Evolutionary conservation across 2,888 invertebrate genomes (phyloP), one percentile per base, ranked within the genome.

Genomic region (Hydriomena furcata): DNA sequence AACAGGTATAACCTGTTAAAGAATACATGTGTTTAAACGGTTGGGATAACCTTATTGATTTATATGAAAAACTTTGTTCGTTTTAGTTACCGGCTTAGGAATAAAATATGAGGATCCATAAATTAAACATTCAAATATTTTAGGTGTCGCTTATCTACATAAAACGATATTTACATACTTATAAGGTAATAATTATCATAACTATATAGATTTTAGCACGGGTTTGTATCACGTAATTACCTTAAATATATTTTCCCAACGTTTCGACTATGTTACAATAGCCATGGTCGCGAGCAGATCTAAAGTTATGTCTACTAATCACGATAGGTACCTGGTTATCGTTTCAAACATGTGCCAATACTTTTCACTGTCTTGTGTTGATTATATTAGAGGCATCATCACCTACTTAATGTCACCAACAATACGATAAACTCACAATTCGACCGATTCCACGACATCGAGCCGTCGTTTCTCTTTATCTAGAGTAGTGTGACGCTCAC

Each of bases 401-500:
- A 17, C 40, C 30, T 31, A 31, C 24, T 31, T 32, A 24, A 31
- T 43, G 34, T 32, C 37, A 27, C 17, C 34, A 34, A 32, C 42
- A 35, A 30, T 47, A 41, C 27, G 20, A 38, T n/a, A 32, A 45
- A 36, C 24, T 52, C 30, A 44, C 47, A 53, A 53, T 49, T 55
- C 48, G 59, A 58, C 50, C 28, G 58, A 64, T 65, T 63, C 58
- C 64, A 60, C 63, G 62, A 61, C 61, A 65, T 62, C 3, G 21
- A 28, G 20, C 7, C 12, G 50, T 53, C 45, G 60, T 70, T 66
- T 68, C 66, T 57, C 62, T 64, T 56, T 66, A 75, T 72, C 68
- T 79, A 64, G 80, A 74, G 68, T 78, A 81, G 78, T 77, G 70
- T 77, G 71, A 71, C 79, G 70, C 66, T 79, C 75, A 72, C 76